Base-by-base conservation (phyloP, 92 coral and sea anemone species). In the Scolanthus callimorphus region DNA sequence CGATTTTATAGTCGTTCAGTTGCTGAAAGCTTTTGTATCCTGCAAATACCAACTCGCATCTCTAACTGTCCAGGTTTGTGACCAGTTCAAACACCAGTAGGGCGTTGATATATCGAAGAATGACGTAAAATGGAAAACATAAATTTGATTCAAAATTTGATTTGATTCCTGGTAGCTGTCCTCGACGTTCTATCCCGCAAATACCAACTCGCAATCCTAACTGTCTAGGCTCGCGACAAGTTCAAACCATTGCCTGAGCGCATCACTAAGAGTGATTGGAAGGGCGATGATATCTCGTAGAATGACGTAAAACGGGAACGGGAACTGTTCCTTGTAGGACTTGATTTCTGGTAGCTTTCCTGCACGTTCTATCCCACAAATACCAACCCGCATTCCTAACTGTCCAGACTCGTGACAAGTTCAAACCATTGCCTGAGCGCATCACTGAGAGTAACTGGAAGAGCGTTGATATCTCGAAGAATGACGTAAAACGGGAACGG, bases 361-460 rank as follows among this genome's bases (percentile, higher is more conserved):
- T n/a, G n/a, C n/a, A n/a, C n/a, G n/a, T n/a, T n/a, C n/a, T n/a
- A n/a, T n/a, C n/a, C n/a, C n/a, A n/a, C n/a, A n/a, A n/a, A n/a
- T n/a, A n/a, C n/a, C n/a, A n/a, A n/a, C n/a, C n/a, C n/a, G n/a
- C n/a, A n/a, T 25, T 2, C 3, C 48, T 56, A 56, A 29, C 39
- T 47, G 25, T 79, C 89, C 79, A 82, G 60, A 62, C 91, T 84
- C 0, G 96, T 56, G 11, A 92, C 98, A 39, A 92, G 72, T 59
- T 92, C 98, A 70, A 92, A 92, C 98, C 98, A 92, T 70, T 92
- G 98, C 24, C 96, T 65, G 41, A 92, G 61, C 0, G 98, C 91
- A 54, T 92, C 98, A 65, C 98, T 92, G 29, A 88, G 66, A 9
- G 89, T 88, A 31, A 79, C 74, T 12, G 98, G 98, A 44, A 92